A percentile compares a stretch with the other conserved stretches of the same genome.
phyloP scores from a whole-genome alignment of 2,797 vertebrate species.

The Tragelaphus oryx region DNA sequence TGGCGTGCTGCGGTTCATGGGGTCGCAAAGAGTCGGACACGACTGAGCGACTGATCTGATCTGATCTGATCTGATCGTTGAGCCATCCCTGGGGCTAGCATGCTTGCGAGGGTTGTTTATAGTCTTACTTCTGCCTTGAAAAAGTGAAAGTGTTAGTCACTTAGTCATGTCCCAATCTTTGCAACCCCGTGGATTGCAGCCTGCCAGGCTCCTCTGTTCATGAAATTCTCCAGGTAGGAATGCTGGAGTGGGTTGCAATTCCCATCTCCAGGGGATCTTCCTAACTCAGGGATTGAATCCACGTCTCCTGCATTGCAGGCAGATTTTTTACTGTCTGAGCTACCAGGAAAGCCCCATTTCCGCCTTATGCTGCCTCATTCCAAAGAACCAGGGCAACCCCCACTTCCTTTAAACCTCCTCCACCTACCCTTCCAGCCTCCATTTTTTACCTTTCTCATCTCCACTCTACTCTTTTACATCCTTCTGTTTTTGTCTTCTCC shows the following conservation, averaged over 20 bases:
- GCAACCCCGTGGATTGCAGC: background rate
- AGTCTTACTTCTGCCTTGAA: background rate
- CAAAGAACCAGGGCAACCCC: too few relatives aligned
- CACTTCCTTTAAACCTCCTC: background rate
- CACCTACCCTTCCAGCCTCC: background rate
- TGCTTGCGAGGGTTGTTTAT: background rate
- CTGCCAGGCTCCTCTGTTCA: background rate
- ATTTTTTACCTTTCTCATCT: background rate
- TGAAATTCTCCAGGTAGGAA: background rate
- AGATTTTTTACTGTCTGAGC: background rate
- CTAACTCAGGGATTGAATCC: background rate
- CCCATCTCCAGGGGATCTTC: background rate
- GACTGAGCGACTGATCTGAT: too few relatives aligned
- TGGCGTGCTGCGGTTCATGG: too few relatives aligned
- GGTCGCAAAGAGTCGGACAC: too few relatives aligned
- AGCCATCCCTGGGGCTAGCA: background rate
- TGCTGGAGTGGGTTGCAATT: background rate
- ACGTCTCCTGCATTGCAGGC: background rate
- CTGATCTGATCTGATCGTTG: too few relatives aligned
- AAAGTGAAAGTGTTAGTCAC: background rate
- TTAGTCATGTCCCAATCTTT: background rate
- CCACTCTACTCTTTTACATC: background rate
- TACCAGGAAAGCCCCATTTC: background rate
- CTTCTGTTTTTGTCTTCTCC: background rate
- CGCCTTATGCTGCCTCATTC: background rate